Base-by-base conservation (phyloP, 2,113 vertebrate genomes). In the Pollachius pollachius region DNA sequence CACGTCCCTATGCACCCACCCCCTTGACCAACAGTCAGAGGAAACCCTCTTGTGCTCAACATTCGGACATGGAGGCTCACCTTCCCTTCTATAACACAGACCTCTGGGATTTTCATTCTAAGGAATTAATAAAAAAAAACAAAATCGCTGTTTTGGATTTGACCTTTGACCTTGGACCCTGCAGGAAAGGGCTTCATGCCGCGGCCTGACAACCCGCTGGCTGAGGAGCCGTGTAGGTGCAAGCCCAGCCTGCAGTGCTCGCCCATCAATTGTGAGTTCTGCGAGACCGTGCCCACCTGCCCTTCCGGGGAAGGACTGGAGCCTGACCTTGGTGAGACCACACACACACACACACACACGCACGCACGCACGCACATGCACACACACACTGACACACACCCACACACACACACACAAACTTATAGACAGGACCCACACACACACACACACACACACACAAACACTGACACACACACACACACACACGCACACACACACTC, bases 221-320 rank as follows among this genome's bases (percentile, higher is more conserved):
- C 0, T 60, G 83, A 95, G 80, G 81, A 89, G 90, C 78, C 90
- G 15, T 99, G 97, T 66, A 93, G 85, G 52, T 99, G 97, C 70
- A 90, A 25, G 0, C 1, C 87, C 0, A 93, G 94, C 19, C 91
- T 93, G 78, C 94, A 96, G 76, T 98, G 96, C 58, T 81, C 74
- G 80, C 91, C 79, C 25, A 89, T 92, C 65, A 95, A 95, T 87
- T 97, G 95, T 0, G 94, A 94, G 82, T 96, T 82, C 89, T 98
- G 96, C 27, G 93, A 92, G 73, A 78, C 80, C 52, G 95, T 98
- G 61, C 74, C 83, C 30, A 73, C 84, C 59, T 98, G 97, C 64
- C 0, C 85, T n/a, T n/a, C 92, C 0, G 97, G 96, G 8, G 87
- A 85, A 0, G 96, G 95, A 68, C 91, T 90, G 0, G 74, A 77